These are phyloP conservation scores for Tillus elongatus DNA, from an alignment of 2,888 invertebrate species.

Conservation along the genomic window DNA sequence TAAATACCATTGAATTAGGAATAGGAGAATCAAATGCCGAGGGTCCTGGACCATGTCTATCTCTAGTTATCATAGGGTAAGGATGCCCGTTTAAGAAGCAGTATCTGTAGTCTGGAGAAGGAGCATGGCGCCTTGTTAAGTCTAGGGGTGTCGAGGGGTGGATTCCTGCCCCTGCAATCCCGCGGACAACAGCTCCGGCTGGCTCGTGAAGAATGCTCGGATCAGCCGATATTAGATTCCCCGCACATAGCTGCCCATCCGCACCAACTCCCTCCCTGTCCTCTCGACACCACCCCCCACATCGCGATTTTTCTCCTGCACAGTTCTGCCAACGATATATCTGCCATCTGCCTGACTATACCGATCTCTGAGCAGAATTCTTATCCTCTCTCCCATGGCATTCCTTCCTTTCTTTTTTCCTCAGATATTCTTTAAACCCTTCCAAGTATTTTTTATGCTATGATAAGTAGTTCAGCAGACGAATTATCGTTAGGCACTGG, in stretches of 20 bases:
- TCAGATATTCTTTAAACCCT: too few species aligned
- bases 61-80: too few species aligned
- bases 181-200: constrained; percentile 36
- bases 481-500: too few species aligned
- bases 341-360: too few species aligned
- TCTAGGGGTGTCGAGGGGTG: constrained; percentile 12
- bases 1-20: too few species aligned
- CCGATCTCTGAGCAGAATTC: constrained; percentile 30
- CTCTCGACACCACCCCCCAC: too few species aligned
- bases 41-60: too few species aligned
- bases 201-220: constrained; percentile 39
- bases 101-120: constrained; percentile 11
- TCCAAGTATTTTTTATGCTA: too few species aligned
- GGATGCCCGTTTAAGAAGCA: too few species aligned
- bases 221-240: constrained; percentile 40
- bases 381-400: constrained; percentile 19
- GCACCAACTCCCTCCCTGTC: too few species aligned
- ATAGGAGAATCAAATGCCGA: too few species aligned
- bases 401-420: constrained; percentile 4
- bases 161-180: constrained; percentile 39
- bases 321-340: constrained; percentile 22
- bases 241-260: constrained; percentile 32
- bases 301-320: constrained; percentile 29
- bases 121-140: constrained; percentile 11
- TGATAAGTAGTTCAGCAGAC: too few species aligned